These are phyloP conservation scores for Drosophila nigricruria DNA, from an alignment of 2,888 invertebrate genomes.

Conservation along the genomic window DNA sequence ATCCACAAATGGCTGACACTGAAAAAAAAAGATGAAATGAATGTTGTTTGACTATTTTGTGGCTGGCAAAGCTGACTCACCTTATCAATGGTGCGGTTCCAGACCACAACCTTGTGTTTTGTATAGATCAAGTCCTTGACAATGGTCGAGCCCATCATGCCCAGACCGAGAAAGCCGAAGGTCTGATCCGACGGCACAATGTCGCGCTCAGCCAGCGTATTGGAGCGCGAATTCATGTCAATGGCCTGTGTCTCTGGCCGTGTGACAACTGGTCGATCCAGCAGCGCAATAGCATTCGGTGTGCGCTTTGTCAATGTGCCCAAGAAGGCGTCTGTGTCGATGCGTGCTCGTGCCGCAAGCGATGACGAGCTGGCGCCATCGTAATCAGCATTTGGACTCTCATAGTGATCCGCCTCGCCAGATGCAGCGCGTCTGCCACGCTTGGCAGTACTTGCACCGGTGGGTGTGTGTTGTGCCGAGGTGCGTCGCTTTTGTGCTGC, in stretches of 20 bases:
- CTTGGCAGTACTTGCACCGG: constrained; percentile 65
- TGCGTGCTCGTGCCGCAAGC: constrained; percentile 70
- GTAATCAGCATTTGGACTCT: constrained; percentile 58
- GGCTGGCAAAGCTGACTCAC: constrained; percentile 35
- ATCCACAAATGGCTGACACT: constrained; percentile 92
- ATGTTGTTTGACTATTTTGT: too few species aligned
- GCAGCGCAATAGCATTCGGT: constrained; percentile 82
- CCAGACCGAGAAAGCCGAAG: constrained; percentile 97
- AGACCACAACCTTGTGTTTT: constrained; percentile 96
- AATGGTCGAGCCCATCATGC: constrained; percentile 97
- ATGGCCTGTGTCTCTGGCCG: constrained; percentile 90
- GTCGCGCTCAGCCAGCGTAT: constrained; percentile 92
- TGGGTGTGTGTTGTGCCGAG: constrained; percentile 64
- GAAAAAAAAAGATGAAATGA: background rate
- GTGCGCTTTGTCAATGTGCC: constrained; percentile 67
- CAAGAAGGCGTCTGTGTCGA: constrained; percentile 72
- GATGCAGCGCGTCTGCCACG: constrained; percentile 85
- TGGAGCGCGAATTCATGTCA: constrained; percentile 91
- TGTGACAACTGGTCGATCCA: constrained; percentile 84
- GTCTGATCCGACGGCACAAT: constrained; percentile 93
- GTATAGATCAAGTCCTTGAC: constrained; percentile 97
- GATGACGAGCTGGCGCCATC: constrained; percentile 70
- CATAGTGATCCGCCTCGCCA: constrained; percentile 85
- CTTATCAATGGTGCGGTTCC: constrained; percentile 97
- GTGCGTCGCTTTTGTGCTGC: constrained; percentile 68